These are phyloP conservation scores for Sturnus vulgaris DNA, from an alignment of 2,113 vertebrate species.

Conservation along the genomic window DNA sequence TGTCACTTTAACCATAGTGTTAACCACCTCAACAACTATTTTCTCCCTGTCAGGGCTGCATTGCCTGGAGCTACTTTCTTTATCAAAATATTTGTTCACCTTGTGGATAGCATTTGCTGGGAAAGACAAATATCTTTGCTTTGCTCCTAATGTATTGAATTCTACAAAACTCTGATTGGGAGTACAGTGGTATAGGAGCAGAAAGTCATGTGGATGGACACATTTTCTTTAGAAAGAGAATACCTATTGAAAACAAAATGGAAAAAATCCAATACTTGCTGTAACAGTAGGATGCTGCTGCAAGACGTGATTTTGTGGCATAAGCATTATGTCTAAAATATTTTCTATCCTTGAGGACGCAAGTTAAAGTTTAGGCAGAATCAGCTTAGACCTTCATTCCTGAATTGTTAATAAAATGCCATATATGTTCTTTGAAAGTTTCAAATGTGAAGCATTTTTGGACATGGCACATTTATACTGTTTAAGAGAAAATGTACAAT, in stretches of 20 bases:
- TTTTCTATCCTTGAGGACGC: background rate
- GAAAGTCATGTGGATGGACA: background rate
- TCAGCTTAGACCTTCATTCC: background rate
- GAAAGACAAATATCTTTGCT: background rate
- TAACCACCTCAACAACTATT: background rate
- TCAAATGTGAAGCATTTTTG: background rate
- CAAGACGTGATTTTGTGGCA: background rate
- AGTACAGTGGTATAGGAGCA: background rate
- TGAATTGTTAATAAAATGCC: background rate
- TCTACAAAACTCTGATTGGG: background rate
- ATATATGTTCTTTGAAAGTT: background rate
- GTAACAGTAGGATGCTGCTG: background rate
- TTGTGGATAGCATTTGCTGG: background rate
- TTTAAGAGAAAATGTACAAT: background rate
- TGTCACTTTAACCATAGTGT: background rate
- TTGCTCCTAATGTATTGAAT: background rate
- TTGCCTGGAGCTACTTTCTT: background rate
- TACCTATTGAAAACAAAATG: background rate
- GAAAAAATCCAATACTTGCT: background rate
- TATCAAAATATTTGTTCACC: background rate
- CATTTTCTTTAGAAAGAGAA: background rate
- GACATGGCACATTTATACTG: background rate
- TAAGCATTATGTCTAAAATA: constrained; percentile 2
- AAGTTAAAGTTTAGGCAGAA: background rate
- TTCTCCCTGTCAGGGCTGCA: background rate